Percentiles rank a stretch among this genome's conserved stretches.
Conservation (phyloP, 2,797 vertebrate genomes). For the Urophycis tenuis region DNA sequence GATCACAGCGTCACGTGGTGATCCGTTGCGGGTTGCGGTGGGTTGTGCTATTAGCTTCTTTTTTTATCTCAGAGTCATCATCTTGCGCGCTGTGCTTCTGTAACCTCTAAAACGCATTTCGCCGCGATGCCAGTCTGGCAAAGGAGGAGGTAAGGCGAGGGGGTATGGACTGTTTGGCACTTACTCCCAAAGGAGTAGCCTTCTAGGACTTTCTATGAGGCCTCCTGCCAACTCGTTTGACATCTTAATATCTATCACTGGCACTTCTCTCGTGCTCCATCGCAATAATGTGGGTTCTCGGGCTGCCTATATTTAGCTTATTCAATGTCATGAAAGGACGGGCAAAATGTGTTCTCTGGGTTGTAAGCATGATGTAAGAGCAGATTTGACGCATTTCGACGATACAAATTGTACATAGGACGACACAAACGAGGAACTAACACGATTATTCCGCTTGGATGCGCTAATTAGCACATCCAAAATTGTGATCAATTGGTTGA, state of each 20-base stretch:
- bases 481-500: background rate
- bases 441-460: background rate
- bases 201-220: slow-evolving; percentile 56
- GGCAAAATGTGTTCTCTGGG: background rate
- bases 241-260: slow-evolving; percentile 60
- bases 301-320: slow-evolving; percentile 58
- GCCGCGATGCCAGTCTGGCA: slow-evolving; percentile 34
- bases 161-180: slow-evolving; percentile 62
- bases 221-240: slow-evolving; percentile 56
- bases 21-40: no score
- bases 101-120: slow-evolving; percentile 42
- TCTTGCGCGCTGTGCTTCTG: background rate
- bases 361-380: slow-evolving; percentile 37
- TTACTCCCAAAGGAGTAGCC: slow-evolving; percentile 55
- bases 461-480: background rate
- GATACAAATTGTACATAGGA: no score
- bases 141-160: slow-evolving; percentile 45
- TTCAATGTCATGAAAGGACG: slow-evolving; percentile 59
- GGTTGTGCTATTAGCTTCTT: no score
- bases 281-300: slow-evolving; percentile 52
- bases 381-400: slow-evolving; percentile 5
- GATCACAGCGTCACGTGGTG: no score
- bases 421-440: background rate
- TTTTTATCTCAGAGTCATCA: background rate
- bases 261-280: slow-evolving; percentile 39